phyloP scores from a whole-genome alignment of 2,888 invertebrate genomes.

The Aplocera efformata region DNA sequence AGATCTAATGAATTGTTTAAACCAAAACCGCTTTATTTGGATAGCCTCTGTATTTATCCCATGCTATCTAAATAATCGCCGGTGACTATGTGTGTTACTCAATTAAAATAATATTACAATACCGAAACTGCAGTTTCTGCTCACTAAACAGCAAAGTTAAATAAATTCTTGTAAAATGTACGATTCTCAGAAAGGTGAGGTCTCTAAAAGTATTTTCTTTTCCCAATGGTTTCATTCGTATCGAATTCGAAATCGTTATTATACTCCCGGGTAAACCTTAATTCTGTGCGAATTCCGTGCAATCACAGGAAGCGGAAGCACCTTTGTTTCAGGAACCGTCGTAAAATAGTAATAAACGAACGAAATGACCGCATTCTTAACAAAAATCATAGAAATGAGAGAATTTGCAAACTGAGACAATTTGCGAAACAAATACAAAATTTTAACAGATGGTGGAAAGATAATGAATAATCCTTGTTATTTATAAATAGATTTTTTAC shows the following conservation, averaged over 20 bases:
- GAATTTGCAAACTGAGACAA: no score
- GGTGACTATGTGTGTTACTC: no score
- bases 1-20: constrained; percentile 49
- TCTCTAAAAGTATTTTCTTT: not conserved
- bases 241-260: constrained; percentile 1
- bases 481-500: no score
- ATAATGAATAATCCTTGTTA: not conserved
- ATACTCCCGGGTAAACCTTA: constrained; percentile 10
- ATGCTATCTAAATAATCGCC: constrained; percentile 3
- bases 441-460: no score
- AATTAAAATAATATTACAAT: no score
- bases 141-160: no score
- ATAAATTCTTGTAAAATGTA: no score
- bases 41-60: constrained; percentile 22
- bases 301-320: constrained; percentile 32
- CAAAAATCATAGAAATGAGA: no score
- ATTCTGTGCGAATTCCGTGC: constrained; percentile 7
- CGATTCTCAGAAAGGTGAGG: no score
- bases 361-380: constrained; percentile 16
- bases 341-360: constrained; percentile 28
- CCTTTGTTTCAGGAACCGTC: constrained; percentile 31
- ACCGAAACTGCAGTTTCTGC: no score
- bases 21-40: constrained; percentile 37
- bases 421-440: no score
- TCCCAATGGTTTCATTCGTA: not conserved